Percentiles rank a stretch among this genome's conserved stretches.
phyloP scores from a whole-genome alignment of 2,797 vertebrate genomes.

The Crocidura indochinensis region DNA sequence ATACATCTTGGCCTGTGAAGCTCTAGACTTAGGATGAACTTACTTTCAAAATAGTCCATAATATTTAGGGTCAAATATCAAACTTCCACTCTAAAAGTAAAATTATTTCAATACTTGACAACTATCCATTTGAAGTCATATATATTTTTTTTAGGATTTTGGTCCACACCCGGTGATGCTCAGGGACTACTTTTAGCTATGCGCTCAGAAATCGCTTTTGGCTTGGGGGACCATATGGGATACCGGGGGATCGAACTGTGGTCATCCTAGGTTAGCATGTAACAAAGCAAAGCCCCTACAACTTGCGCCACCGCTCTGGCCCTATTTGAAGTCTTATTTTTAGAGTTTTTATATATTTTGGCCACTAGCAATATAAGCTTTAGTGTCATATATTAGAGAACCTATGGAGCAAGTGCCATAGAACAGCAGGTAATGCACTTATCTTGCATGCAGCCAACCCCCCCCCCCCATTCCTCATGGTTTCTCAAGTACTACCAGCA shows the following conservation, averaged over 20 bases:
- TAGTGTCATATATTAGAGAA: not conserved
- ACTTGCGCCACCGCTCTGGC: too few species aligned
- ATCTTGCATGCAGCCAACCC: too few species aligned
- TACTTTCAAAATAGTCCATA: not conserved
- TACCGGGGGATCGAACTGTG: too few species aligned
- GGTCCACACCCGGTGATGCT: not conserved
- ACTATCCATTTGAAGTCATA: not conserved
- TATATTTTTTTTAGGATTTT: not conserved
- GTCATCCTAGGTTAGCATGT: too few species aligned
- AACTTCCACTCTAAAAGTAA: not conserved
- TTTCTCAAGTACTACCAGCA: too few species aligned
- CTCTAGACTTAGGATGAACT: constrained; percentile 3
- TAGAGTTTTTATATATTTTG: not conserved
- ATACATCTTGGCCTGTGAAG: not conserved
- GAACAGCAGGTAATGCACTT: too few species aligned
- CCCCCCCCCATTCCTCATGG: too few species aligned
- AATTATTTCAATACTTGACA: constrained; percentile 40
- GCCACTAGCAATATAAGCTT: not conserved
- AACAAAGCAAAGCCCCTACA: too few species aligned
- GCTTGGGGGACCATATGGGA: too few species aligned
- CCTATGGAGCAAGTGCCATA: not conserved
- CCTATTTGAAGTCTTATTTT: not conserved
- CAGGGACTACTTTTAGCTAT: too few species aligned
- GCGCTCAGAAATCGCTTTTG: too few species aligned
- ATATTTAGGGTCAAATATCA: not conserved